phyloP scores from a whole-genome alignment of 1,140 invertebrate species.

The Drosophila ironensis region DNA sequence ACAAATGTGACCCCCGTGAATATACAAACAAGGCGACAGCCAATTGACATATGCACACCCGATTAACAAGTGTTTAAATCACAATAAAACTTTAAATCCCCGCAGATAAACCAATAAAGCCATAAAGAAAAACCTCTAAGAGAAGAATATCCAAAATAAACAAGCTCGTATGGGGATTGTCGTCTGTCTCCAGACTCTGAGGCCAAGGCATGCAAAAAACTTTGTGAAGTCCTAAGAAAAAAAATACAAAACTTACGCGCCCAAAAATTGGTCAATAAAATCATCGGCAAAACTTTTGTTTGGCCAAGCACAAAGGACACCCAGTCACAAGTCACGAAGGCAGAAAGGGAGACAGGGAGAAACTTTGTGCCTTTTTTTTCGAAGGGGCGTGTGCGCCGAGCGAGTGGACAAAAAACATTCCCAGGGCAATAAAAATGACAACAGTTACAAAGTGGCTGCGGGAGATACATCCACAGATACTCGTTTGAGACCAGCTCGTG shows the following conservation, averaged over 20 bases:
- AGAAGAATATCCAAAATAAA: conserved; percentile 48
- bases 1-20: conserved; percentile 19
- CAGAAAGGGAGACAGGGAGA: conserved; percentile 23
- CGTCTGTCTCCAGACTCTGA: conserved; percentile 28
- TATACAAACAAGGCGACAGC: conserved; percentile 40
- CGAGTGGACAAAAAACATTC: conserved; percentile 72
- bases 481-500: conserved; percentile 51
- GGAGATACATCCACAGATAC: conserved; percentile 57
- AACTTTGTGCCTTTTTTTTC: conserved; percentile 14
- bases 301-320: conserved; percentile 68
- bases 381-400: conserved; percentile 58
- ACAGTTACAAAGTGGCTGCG: conserved; percentile 77
- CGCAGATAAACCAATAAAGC: conserved; percentile 69
- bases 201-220: conserved; percentile 66
- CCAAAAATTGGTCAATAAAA: conserved; percentile 80
- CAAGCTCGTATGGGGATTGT: conserved; percentile 32
- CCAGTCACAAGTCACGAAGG: conserved; percentile 35
- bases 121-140: conserved; percentile 62
- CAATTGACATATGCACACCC: conserved; percentile 70
- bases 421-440: conserved; percentile 80
- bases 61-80: conserved; percentile 81
- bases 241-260: conserved; percentile 66
- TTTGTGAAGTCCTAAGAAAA: conserved; percentile 3
- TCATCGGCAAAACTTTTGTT: conserved; percentile 77
- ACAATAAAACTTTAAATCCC: conserved; percentile 80